Percentiles rank a stretch among this genome's conserved stretches.
Evolutionary conservation across 2,113 vertebrate genomes (phyloP).

Genomic region (Colaptes auratus): DNA sequence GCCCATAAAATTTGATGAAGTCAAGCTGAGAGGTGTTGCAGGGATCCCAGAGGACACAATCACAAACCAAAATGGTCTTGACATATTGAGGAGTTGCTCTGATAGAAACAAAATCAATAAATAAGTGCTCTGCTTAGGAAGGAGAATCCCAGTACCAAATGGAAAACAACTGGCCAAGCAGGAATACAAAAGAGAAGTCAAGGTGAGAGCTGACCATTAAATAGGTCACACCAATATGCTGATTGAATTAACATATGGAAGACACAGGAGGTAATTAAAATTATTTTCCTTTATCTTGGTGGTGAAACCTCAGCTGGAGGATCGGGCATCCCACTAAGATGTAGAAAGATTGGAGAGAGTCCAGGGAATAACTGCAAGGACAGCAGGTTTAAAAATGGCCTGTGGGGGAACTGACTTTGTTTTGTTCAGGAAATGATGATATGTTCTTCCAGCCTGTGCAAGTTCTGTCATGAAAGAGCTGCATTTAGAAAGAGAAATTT

Average conservation of each 20-base stretch:
- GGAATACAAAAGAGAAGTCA: not conserved
- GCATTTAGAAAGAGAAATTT: not conserved
- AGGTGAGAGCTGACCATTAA: not conserved
- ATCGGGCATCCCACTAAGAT: not conserved
- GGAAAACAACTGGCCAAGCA: not conserved
- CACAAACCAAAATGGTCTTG: not conserved
- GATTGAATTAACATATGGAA: constrained; percentile 4
- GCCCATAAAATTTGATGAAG: not conserved
- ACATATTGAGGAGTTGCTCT: not conserved
- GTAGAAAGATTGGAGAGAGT: not conserved
- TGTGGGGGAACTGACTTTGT: not conserved
- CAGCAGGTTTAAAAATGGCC: not conserved
- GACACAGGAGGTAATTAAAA: constrained; percentile 1
- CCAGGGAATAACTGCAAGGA: not conserved
- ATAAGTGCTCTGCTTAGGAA: not conserved
- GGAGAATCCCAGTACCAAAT: not conserved
- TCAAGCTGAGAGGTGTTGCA: not conserved
- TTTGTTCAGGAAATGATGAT: not conserved
- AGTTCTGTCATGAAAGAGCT: not conserved
- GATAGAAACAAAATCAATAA: constrained; percentile 9
- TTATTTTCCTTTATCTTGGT: not conserved
- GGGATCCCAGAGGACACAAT: not conserved
- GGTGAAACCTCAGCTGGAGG: not conserved
- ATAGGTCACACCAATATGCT: not conserved
- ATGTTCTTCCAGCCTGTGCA: not conserved